Evolutionary conservation across 2,888 invertebrate species (phyloP).

Genomic region (Halictus quadricinctus): DNA sequence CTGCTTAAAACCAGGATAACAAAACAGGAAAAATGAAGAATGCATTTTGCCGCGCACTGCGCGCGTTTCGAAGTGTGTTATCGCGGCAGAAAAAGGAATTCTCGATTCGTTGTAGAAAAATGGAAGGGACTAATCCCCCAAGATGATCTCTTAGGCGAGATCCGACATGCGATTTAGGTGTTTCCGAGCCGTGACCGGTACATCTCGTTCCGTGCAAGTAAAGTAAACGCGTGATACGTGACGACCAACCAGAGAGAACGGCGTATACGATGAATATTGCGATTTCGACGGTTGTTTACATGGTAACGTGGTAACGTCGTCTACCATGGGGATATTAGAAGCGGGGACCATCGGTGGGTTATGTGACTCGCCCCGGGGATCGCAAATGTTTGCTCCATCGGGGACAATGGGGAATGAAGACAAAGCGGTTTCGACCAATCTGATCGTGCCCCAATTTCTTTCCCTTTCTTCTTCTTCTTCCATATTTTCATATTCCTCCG

Average conservation of each 20-base stretch:
- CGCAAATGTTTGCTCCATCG: conserved; percentile 27
- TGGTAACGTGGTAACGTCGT: conserved; percentile 38
- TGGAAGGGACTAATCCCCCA: conserved; percentile 50
- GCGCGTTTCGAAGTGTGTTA: background rate
- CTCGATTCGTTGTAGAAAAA: background rate
- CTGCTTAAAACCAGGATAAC: background rate
- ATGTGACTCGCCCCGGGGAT: conserved; percentile 20
- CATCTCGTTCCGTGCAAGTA: conserved; percentile 57
- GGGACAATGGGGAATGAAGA: background rate
- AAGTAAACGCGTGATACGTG: conserved; percentile 65
- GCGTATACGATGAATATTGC: conserved; percentile 37
- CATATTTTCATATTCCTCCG: conserved; percentile 36
- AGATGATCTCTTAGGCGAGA: conserved; percentile 43
- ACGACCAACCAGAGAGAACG: conserved; percentile 34
- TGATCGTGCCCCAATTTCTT: conserved; percentile 3
- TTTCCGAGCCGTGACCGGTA: conserved; percentile 46
- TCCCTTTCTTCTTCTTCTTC: background rate
- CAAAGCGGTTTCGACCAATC: conserved; percentile 12
- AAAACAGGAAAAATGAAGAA: background rate
- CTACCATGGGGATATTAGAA: conserved; percentile 38
- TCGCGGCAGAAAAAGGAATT: background rate
- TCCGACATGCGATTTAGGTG: conserved; percentile 43
- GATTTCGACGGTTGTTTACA: conserved; percentile 46
- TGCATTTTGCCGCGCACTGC: background rate
- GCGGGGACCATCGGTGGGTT: background rate